Percentiles rank a stretch among this genome's conserved stretches.
Conservation (phyloP, 1,140 invertebrate species). For the Euura saliciscinereae region DNA sequence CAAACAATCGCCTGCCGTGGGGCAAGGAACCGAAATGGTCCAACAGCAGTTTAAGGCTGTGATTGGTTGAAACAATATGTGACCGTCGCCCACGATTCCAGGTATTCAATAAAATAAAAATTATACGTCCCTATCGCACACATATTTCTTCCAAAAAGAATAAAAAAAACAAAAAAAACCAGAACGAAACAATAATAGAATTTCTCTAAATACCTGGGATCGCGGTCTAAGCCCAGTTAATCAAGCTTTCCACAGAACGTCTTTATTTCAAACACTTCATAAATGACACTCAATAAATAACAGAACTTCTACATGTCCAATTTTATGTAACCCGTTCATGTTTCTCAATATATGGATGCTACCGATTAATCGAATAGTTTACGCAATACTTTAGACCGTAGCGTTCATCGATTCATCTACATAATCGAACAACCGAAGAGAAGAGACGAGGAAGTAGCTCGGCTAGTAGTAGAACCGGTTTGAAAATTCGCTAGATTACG, state of each 20-base stretch:
- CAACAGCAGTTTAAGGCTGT: constrained; percentile 61
- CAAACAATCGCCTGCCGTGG: constrained; percentile 62
- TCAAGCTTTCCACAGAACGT: constrained; percentile 54
- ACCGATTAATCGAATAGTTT: not conserved
- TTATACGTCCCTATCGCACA: not conserved
- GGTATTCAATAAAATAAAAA: constrained; percentile 28
- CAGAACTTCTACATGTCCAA: constrained; percentile 58
- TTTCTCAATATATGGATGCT: constrained; percentile 3
- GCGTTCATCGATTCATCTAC: no score
- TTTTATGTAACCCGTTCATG: constrained; percentile 30
- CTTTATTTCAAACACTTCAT: constrained; percentile 56
- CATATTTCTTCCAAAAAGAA: not conserved
- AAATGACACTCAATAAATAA: constrained; percentile 60
- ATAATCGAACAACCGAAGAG: no score
- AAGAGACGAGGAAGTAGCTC: no score
- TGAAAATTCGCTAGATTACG: no score
- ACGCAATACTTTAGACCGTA: no score
- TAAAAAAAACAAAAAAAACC: not conserved
- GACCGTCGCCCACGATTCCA: constrained; percentile 48
- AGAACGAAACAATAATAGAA: constrained; percentile 12
- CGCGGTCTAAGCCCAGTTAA: constrained; percentile 47
- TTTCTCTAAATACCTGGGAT: constrained; percentile 39
- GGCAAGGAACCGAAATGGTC: constrained; percentile 60
- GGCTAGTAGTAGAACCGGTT: no score
- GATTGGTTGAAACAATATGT: constrained; percentile 63